Base-by-base conservation (phyloP, 2,113 vertebrate genomes). In the Odontesthes bonariensis region DNA sequence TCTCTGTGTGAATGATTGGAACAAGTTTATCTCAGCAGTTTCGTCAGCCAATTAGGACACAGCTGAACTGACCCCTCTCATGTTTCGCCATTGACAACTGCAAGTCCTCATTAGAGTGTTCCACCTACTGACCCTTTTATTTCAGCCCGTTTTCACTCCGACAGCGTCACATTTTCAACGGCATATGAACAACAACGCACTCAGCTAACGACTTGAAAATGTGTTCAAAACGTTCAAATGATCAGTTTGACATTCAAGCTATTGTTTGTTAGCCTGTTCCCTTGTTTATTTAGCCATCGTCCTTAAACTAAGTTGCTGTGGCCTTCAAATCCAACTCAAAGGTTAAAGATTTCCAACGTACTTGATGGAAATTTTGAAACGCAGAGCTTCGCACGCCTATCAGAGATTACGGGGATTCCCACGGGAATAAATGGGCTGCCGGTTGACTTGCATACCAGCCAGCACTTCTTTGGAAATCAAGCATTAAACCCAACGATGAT, bases 1-100 rank as follows among this genome's bases (percentile, higher is more conserved):
- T 84, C 89, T 85, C 87, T 92, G 85, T 91, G 22, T 13, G 66
- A 74, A 38, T 90, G 90, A 92, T 90, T 91, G 82, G 88, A 93
- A 90, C 85, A 90, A 68, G 75, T 81, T 84, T 84, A 86, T 89
- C 83, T 79, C 79, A 67, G 84, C 67, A 74, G 70, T 76, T 86
- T 87, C 8, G 51, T 88, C 77, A 84, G 90, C 89, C 89, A 91
- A 87, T 91, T 89, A 91, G 75, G 64, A 71, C 82, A 69, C 44
- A 20, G 44, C 77, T 56, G 74, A 81, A 69, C 52, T 53, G 77
- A 85, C 81, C 71, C 56, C 38, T 27, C 65, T 61, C 64, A 40
- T 55, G 77, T 69, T 68, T 82, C n/a, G 6, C 73, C 73, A 23
- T 16, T 63, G 70, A 71, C 33, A 53, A 73, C 79, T 79, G 56